phyloP scores from a whole-genome alignment of 1,140 invertebrate species.

The Anadara kagoshimensis region DNA sequence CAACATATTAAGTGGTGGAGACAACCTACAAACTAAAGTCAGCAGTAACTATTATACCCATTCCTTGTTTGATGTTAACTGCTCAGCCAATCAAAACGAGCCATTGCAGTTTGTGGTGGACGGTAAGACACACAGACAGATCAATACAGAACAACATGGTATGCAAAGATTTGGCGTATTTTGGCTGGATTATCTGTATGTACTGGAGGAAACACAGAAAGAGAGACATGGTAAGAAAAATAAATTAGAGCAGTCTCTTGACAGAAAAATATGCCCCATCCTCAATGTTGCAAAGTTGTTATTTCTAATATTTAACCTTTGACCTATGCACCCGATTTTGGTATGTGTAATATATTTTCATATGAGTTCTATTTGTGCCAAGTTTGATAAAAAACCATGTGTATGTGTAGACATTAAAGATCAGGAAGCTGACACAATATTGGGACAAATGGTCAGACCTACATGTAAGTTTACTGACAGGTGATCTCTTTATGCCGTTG shows the following conservation, averaged over 20 bases:
- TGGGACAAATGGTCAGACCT: no score
- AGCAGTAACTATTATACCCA: slow-evolving; percentile 75
- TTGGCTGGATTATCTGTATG: slow-evolving; percentile 83
- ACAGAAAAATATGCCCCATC: no score
- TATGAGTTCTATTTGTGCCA: slow-evolving; percentile 12
- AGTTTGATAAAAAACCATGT: no score
- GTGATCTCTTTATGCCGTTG: no score
- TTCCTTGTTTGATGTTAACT: slow-evolving; percentile 78
- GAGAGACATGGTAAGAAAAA: background rate
- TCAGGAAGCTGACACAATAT: no score
- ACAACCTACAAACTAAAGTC: slow-evolving; percentile 44
- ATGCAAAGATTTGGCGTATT: slow-evolving; percentile 81
- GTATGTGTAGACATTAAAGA: no score
- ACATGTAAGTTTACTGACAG: no score
- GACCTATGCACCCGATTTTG: no score
- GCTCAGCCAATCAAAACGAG: slow-evolving; percentile 75
- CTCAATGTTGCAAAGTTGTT: no score
- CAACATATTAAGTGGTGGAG: slow-evolving; percentile 54
- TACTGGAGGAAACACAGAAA: slow-evolving; percentile 48
- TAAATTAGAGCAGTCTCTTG: background rate
- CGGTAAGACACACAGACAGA: slow-evolving; percentile 71
- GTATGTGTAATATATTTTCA: slow-evolving; percentile 6
- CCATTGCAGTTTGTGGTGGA: slow-evolving; percentile 73
- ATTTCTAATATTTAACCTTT: no score
- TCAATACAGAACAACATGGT: slow-evolving; percentile 77